These are phyloP conservation scores for Eriocheir sinensis DNA, from an alignment of 1,140 invertebrate genomes.

Conservation along the genomic window DNA sequence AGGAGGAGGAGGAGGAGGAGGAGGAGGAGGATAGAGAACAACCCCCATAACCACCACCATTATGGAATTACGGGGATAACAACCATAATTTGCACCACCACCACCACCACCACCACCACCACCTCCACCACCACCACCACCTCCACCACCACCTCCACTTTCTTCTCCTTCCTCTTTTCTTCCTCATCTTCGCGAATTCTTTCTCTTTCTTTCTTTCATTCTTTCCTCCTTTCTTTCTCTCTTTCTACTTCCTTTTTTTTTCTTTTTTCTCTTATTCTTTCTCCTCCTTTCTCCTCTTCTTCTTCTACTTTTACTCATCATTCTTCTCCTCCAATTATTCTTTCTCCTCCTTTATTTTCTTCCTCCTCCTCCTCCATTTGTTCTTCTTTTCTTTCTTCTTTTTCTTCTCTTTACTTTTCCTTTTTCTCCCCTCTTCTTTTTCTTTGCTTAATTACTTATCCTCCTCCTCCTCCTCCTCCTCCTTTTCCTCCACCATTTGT, in stretches of 20 bases:
- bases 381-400: not conserved
- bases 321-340: not conserved
- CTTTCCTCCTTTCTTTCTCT: not conserved
- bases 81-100: not conserved
- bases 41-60: not conserved
- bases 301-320: not conserved
- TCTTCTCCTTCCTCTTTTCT: not conserved
- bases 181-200: not conserved
- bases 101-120: constrained; percentile 15
- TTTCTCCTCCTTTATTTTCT: not conserved
- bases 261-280: not conserved
- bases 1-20: not conserved
- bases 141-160: not conserved
- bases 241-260: not conserved
- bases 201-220: not conserved
- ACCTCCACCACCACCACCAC: not conserved
- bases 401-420: not conserved
- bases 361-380: not conserved
- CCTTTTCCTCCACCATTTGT: not conserved
- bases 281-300: not conserved
- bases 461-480: not conserved
- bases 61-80: not conserved
- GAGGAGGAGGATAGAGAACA: too few relatives aligned
- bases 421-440: not conserved
- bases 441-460: too few relatives aligned